Evolutionary conservation across 1,140 invertebrate genomes (phyloP).

Genomic region (Galleria mellonella): DNA sequence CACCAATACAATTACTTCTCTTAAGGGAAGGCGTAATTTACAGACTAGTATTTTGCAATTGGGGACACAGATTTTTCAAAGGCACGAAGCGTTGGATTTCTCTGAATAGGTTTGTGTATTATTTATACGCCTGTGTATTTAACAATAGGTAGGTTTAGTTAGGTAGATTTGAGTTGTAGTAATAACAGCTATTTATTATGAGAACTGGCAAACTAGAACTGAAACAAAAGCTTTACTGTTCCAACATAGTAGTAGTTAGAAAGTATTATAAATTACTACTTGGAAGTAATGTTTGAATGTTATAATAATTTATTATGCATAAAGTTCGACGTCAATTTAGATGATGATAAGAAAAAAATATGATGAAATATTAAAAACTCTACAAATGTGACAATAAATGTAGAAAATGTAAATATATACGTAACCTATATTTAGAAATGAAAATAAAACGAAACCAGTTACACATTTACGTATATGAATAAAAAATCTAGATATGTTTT

Average conservation of each 20-base stretch:
- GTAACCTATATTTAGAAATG: no score
- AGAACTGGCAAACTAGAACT: constrained; percentile 2
- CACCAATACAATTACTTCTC: constrained; percentile 23
- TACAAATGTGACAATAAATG: no score
- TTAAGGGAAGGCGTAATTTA: constrained; percentile 22
- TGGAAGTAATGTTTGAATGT: no score
- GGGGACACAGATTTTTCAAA: constrained; percentile 5
- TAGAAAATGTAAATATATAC: no score
- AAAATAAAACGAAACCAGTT: no score
- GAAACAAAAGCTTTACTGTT: constrained; percentile 1
- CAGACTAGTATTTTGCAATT: constrained; percentile 14
- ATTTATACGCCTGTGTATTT: background rate
- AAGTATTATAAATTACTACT: no score
- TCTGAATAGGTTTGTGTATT: background rate
- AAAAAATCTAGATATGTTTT: no score
- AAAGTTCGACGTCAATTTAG: no score
- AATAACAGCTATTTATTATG: background rate
- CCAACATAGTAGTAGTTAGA: background rate
- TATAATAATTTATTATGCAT: no score
- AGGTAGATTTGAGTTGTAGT: background rate
- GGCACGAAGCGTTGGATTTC: background rate
- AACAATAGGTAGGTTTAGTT: background rate
- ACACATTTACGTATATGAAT: no score
- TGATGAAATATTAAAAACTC: no score
- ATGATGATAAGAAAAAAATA: no score